Percentiles rank a stretch among this genome's conserved stretches.
Evolutionary conservation across 2,797 vertebrate species (phyloP).

Genomic region (Kryptolebias ocellatus): DNA sequence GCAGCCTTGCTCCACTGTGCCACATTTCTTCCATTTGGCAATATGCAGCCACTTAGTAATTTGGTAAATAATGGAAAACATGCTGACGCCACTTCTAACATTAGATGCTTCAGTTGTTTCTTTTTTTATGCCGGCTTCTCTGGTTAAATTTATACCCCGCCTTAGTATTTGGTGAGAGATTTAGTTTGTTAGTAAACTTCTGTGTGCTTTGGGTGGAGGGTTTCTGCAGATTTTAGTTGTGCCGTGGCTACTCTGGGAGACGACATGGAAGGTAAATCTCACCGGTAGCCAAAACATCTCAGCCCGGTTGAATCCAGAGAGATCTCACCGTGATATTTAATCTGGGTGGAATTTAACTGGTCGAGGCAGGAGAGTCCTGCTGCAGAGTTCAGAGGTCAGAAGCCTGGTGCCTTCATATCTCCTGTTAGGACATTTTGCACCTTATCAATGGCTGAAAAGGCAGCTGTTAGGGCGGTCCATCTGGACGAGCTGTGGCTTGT

Average conservation of each 20-base stretch:
- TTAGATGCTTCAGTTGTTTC: conserved; percentile 18
- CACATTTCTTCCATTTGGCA: conserved; percentile 53
- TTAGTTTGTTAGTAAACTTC: not conserved
- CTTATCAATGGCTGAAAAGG: conserved; percentile 71
- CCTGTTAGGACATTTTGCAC: conserved; percentile 37
- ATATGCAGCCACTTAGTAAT: conserved; percentile 16
- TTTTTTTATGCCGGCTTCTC: not conserved
- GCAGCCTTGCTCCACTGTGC: conserved; percentile 39
- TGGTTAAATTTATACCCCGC: too few species aligned
- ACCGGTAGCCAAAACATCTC: conserved; percentile 78
- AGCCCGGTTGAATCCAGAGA: conserved; percentile 64
- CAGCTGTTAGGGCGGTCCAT: conserved; percentile 67
- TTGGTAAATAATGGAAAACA: conserved; percentile 23
- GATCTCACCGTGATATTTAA: conserved; percentile 69
- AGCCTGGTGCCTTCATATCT: conserved; percentile 74
- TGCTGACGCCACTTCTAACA: conserved; percentile 41
- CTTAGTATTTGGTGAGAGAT: too few species aligned
- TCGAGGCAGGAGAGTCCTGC: conserved; percentile 35
- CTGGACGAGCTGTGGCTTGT: conserved; percentile 58
- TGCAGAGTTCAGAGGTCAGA: conserved; percentile 64
- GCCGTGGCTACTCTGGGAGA: conserved; percentile 30
- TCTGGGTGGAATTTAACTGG: conserved; percentile 59
- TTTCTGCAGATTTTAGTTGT: not conserved
- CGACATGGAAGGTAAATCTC: conserved; percentile 72
- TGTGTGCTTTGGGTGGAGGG: not conserved